Evolutionary conservation across 2,888 invertebrate genomes (phyloP), one percentile per base, ranked within the genome.

Genomic region (Nipponacmea schrenckii): DNA sequence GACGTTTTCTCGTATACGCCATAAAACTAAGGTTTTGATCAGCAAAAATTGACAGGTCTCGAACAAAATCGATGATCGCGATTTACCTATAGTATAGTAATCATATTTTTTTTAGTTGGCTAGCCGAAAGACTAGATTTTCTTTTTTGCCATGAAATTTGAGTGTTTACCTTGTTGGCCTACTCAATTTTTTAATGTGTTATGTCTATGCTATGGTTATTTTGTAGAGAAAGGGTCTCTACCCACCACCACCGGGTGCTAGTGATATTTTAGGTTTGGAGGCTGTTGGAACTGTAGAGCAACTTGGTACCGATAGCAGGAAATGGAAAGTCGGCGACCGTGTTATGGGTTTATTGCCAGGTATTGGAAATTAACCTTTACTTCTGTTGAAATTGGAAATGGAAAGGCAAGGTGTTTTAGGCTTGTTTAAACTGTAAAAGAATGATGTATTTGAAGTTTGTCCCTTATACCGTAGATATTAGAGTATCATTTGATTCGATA

Each of bases 311-410:
- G 81, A 76, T 12, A 83, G 84, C 75, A 73, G 73, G 3, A 79
- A 74, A n/a, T 87, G 86, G 86, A 79, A 80, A 63, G 73, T 79
- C 26, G 89, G 89, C 2, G 84, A 86, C 76, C 78, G 82, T 74
- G 89, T 90, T 24, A 89, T 89, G 89, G 87, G 86, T 17, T 79
- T 89, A 20, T 75, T 90, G 24, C 71, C 84, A 70, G 88, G 87
- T 87, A 67, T 27, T 50, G 31, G 45, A 39, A 39, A 39, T 39
- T 39, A 39, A 10, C 0, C 7, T 26, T 27, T 12, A 0, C n/a
- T 26, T 10, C 10, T 39, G 8, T 39, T 39, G 39, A 2, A 39
- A 39, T 10, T 39, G 39, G 39, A 39, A 10, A 39, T 5, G 39
- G 31, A 31, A 31, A 31, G 2, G 31, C 8, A n/a, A n/a, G n/a